phyloP scores from a whole-genome alignment of 1,140 invertebrate species.

The Thalassaphorura encarpata region DNA sequence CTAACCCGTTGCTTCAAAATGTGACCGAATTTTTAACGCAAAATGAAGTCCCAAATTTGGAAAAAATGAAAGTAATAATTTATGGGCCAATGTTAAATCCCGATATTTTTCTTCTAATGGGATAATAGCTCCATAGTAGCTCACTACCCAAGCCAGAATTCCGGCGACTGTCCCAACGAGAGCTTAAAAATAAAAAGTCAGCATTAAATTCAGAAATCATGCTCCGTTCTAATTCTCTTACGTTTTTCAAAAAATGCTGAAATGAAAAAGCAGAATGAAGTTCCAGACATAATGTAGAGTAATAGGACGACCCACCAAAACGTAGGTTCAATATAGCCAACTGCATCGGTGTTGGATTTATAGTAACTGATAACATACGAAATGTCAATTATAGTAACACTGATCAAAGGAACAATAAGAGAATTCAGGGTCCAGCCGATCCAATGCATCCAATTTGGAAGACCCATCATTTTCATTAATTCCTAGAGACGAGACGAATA shows the following conservation, averaged over 20 bases:
- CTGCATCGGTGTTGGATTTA: slow-evolving; percentile 12
- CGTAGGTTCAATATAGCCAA: slow-evolving; percentile 11
- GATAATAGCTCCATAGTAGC: slow-evolving; percentile 3
- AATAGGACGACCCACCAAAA: slow-evolving; percentile 20
- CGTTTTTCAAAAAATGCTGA: slow-evolving; percentile 24
- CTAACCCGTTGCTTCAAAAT: slow-evolving; percentile 21
- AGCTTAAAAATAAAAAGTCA: slow-evolving; percentile 12
- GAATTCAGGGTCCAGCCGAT: slow-evolving; percentile 22
- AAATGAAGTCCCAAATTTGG: slow-evolving; percentile 24
- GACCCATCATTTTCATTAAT: slow-evolving; percentile 16
- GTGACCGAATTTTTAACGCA: slow-evolving; percentile 12
- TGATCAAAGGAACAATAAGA: slow-evolving; percentile 13
- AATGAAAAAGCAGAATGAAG: slow-evolving; percentile 24
- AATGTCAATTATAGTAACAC: slow-evolving; percentile 11
- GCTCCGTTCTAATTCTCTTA: neutral
- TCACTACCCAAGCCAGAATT: slow-evolving; percentile 20
- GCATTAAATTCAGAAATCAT: neutral
- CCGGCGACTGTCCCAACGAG: slow-evolving; percentile 18
- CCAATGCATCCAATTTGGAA: slow-evolving; percentile 24
- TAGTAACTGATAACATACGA: slow-evolving; percentile 8
- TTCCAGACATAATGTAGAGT: slow-evolving; percentile 16
- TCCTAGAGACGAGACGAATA: too few relatives aligned
- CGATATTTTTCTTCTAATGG: slow-evolving; percentile 13
- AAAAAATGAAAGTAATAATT: slow-evolving; percentile 9
- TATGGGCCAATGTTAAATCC: neutral